Evolutionary conservation across 2,888 invertebrate genomes (phyloP), one percentile per base, ranked within the genome.

Genomic region (Mesochorus sp.): DNA sequence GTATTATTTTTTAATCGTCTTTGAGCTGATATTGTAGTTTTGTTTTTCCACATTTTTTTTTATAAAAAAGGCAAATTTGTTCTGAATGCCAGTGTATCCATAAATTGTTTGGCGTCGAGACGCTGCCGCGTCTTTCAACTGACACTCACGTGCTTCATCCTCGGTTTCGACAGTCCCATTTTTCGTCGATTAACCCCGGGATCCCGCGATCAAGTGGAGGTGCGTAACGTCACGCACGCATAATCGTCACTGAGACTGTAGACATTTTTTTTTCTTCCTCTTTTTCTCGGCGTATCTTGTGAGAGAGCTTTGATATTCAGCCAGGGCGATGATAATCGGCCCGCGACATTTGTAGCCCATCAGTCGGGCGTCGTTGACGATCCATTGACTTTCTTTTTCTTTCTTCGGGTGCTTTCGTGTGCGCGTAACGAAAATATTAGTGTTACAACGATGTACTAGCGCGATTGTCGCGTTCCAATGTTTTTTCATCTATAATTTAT

Each of bases 151-250:
- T 51, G 34, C 66, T 51, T n/a, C n/a, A n/a, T n/a, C 64, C 44
- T 42, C 34, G 57, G 51, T 74, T 79, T 68, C 67, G 47, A 71
- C 76, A 39, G 53, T 76, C 67, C 24, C 37, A 67, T 73, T 62
- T 73, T 73, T 73, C 66, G 61, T 68, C 71, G 67, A 81, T 79
- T 81, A 68, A 76, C 76, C 76, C 61, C 74, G 68, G 76, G 67
- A 76, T 68, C 57, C n/a, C n/a, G n/a, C n/a, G n/a, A n/a, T n/a
- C n/a, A n/a, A n/a, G n/a, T n/a, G n/a, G n/a, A n/a, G n/a, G n/a
- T n/a, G n/a, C n/a, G n/a, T n/a, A n/a, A n/a, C n/a, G n/a, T n/a
- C n/a, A n/a, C n/a, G n/a, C n/a, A n/a, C n/a, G n/a, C n/a, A n/a
- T n/a, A n/a, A n/a, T n/a, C n/a, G n/a, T n/a, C n/a, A n/a, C n/a